Base-by-base conservation (phyloP, 2,888 invertebrate genomes). In the Enchytraeus crypticus region DNA sequence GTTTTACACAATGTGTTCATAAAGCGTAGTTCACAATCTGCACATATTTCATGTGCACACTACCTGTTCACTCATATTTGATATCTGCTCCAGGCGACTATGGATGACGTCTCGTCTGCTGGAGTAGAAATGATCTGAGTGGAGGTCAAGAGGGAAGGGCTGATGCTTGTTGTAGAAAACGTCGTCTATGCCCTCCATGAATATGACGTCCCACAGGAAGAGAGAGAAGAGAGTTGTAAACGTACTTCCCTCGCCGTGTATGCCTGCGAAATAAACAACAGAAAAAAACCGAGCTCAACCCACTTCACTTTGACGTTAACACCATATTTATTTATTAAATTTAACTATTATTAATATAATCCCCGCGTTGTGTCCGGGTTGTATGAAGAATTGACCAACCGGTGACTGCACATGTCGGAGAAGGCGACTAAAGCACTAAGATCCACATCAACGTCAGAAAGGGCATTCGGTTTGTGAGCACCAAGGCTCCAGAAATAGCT, bases 131-230 rank as follows among this genome's bases (percentile, higher is more conserved):
- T 83, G 79, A 2, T 81, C 80, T 0, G 83, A 82, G 72, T 82
- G 83, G 69, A 90, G 77, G 78, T 92, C 91, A 4, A 88, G 78
- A 0, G 91, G 92, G n/a, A 80, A 82, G 4, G 77, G 72, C 75
- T 90, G 89, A 73, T 84, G 85, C 3, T 80, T 78, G 0, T 83
- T 84, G 49, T 87, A 80, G 77, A 88, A 90, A 14, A 84, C 81
- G 62, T 88, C 87, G 0, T 82, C 80, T 18, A 85, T 79, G 65
- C 82, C 81, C 14, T 76, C 68, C 60, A 79, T 74, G 70, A 85
- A 88, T 53, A 92, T 84, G 2, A 89, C 84, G 67, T 90, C 87
- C 89, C 90, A 91, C 77, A 90, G 88, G 5, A 88, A 77, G 0
- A 87, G 78, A 43, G 81, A 82, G 76, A 87, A 87, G 60, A 89